Percentiles rank a stretch among this genome's conserved stretches.
phyloP scores from a whole-genome alignment of 2,113 vertebrate genomes.

The Hypanus sabinus region DNA sequence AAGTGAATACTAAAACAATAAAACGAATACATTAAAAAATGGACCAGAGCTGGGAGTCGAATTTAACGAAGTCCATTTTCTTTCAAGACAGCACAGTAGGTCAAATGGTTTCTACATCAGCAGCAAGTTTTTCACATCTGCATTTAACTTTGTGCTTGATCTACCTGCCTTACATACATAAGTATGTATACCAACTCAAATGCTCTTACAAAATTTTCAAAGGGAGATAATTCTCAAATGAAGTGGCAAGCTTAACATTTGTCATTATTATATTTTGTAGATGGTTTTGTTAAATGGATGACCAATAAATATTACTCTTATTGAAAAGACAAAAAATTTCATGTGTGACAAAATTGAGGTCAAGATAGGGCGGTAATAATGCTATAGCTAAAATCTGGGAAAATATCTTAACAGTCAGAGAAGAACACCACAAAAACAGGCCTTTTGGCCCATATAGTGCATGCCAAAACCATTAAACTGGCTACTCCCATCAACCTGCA shows the following conservation, averaged over 20 bases:
- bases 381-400: not conserved
- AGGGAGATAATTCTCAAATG: not conserved
- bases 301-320: not conserved
- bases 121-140: too few species aligned
- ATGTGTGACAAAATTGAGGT: not conserved
- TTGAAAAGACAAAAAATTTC: not conserved
- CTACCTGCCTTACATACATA: not conserved
- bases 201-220: not conserved
- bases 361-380: not conserved
- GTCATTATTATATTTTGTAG: not conserved
- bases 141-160: too few species aligned
- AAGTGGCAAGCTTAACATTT: not conserved
- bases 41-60: too few species aligned
- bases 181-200: not conserved
- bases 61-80: too few species aligned
- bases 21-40: too few species aligned
- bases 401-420: not conserved
- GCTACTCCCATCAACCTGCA: too few species aligned
- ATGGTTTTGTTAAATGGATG: not conserved
- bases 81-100: too few species aligned
- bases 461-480: too few species aligned
- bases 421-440: too few species aligned
- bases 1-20: too few species aligned
- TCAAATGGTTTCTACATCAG: too few species aligned
- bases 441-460: too few species aligned